Conservation (phyloP, 35 echinoderm and acorn worm genomes). For the Apostichopus californicus region DNA sequence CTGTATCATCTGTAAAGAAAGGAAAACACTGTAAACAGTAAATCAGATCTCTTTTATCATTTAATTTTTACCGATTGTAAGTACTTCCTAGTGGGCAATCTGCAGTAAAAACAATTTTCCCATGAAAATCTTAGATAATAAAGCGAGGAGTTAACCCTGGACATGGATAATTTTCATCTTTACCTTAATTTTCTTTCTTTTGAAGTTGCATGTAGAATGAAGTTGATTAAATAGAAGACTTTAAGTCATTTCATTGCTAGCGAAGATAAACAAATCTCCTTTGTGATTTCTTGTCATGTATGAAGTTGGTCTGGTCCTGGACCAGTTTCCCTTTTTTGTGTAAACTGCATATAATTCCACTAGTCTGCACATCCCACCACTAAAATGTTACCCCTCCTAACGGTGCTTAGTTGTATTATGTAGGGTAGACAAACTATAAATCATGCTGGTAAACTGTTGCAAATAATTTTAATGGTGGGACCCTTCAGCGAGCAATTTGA, state of each 20-base stretch:
- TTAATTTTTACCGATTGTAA: not conserved
- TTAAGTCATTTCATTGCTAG: conserved; percentile 2
- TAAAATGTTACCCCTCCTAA: too few species aligned
- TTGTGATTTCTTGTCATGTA: too few species aligned
- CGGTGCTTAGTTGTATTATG: too few species aligned
- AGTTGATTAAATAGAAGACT: conserved; percentile 10
- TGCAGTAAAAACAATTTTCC: too few species aligned
- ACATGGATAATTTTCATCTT: not conserved
- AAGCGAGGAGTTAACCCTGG: not conserved
- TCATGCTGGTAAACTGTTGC: too few species aligned
- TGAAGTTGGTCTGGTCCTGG: too few species aligned
- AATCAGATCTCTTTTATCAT: not conserved
- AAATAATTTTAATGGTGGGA: too few species aligned
- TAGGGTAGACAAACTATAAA: too few species aligned
- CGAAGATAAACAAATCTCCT: not conserved
- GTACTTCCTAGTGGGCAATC: not conserved
- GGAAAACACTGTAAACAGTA: not conserved
- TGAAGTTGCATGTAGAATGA: conserved; percentile 7
- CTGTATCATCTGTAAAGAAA: not conserved
- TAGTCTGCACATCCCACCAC: too few species aligned
- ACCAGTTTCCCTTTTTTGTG: too few species aligned
- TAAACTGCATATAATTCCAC: too few species aligned
- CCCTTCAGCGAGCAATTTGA: too few species aligned
- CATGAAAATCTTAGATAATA: not conserved
- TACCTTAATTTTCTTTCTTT: not conserved